Percentiles rank a stretch among this genome's conserved stretches.
These are phyloP conservation scores for Icerya purchasi DNA, from an alignment of 2,888 invertebrate species.

Conservation along the genomic window DNA sequence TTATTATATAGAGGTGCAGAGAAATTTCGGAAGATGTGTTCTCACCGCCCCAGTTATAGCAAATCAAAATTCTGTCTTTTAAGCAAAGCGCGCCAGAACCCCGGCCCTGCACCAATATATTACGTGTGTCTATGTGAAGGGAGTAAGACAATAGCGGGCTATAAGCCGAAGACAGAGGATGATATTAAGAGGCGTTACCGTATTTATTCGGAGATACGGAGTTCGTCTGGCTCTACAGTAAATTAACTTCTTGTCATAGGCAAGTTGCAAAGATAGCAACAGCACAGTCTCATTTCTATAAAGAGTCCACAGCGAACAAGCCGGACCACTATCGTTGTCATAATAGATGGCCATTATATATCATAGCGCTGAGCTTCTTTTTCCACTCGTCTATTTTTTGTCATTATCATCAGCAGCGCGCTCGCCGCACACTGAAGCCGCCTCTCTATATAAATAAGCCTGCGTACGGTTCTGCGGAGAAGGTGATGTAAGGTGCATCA, in stretches of 20 bases:
- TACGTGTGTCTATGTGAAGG: no score
- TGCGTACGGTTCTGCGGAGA: no score
- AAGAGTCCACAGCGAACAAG: neutral
- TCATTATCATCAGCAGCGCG: neutral
- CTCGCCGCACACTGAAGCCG: neutral
- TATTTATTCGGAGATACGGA: neutral
- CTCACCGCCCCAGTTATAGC: no score
- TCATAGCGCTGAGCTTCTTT: conserved; percentile 13
- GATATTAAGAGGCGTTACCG: neutral
- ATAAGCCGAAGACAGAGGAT: no score
- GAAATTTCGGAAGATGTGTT: no score
- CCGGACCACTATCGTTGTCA: neutral
- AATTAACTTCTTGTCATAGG: conserved; percentile 12
- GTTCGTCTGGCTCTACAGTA: neutral
- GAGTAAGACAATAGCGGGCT: no score
- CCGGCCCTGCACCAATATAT: no score
- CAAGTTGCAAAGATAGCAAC: neutral
- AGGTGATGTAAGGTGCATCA: no score
- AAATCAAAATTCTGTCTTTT: no score
- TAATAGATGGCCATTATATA: conserved; percentile 18
- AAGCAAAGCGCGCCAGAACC: no score
- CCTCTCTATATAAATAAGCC: no score
- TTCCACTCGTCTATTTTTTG: conserved; percentile 3
- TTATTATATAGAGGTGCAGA: no score
- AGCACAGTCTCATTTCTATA: neutral